Conservation (phyloP, 1,140 invertebrate species). For the Dreissena polymorpha region DNA sequence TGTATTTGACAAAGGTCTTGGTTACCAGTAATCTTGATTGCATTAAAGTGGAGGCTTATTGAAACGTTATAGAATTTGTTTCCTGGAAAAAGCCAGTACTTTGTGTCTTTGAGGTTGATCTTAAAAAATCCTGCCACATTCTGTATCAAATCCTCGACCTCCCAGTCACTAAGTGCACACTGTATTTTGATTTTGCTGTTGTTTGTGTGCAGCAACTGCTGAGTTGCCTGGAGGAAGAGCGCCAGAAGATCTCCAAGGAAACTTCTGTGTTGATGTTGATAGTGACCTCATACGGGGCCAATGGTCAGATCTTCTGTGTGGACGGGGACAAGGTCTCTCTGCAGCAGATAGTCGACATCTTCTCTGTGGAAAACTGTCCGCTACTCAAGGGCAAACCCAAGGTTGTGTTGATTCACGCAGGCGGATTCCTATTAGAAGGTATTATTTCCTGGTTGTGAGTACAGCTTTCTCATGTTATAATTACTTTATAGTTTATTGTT, state of each 20-base stretch:
- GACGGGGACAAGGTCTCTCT: slow-evolving; percentile 25
- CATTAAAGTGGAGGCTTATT: too few relatives aligned
- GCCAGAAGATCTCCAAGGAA: neutral
- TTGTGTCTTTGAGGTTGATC: neutral
- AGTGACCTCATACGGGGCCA: slow-evolving; percentile 33
- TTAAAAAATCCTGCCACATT: neutral
- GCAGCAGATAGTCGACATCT: slow-evolving; percentile 37
- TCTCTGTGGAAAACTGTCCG: slow-evolving; percentile 37
- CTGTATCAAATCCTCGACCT: neutral
- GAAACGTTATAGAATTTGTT: too few relatives aligned
- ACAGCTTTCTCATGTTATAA: neutral
- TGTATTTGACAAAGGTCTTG: too few relatives aligned
- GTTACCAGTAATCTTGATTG: too few relatives aligned
- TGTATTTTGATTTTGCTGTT: neutral
- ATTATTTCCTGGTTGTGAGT: neutral
- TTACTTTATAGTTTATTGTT: neutral
- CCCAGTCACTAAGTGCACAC: neutral
- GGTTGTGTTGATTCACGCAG: slow-evolving; percentile 36
- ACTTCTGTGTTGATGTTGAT: slow-evolving; percentile 32
- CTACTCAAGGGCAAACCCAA: slow-evolving; percentile 31
- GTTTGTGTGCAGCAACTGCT: neutral
- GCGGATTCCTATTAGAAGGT: slow-evolving; percentile 41
- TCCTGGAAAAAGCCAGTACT: too few relatives aligned
- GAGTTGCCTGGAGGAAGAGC: neutral
- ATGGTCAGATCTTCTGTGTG: slow-evolving; percentile 24